A percentile compares a stretch with the other conserved stretches of the same genome.
These are phyloP conservation scores for Drosophila hamatofila DNA, from an alignment of 2,888 invertebrate genomes.

Conservation along the genomic window DNA sequence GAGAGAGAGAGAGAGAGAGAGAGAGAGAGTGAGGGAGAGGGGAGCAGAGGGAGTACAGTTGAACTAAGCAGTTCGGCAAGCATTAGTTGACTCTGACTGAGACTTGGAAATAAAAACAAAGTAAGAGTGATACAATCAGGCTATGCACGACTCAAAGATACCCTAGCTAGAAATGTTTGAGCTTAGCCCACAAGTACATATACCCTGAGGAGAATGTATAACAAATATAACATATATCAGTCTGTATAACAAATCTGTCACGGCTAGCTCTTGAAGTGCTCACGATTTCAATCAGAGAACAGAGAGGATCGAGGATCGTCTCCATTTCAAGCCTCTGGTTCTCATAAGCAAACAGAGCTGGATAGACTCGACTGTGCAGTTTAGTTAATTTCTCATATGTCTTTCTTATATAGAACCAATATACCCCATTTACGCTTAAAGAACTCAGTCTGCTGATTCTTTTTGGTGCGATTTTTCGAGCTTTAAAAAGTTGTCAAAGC, in stretches of 20 bases:
- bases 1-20: neutral
- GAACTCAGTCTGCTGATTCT: neutral
- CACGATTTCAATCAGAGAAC: neutral
- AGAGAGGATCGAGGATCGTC: no score
- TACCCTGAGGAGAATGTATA: neutral
- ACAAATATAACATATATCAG: neutral
- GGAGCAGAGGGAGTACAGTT: slow-evolving; percentile 8
- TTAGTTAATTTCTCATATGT: neutral
- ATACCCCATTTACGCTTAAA: neutral
- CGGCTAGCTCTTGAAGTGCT: no score
- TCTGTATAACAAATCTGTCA: no score
- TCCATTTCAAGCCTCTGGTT: no score
- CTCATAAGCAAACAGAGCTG: neutral
- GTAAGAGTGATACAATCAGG: neutral
- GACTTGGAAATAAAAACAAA: neutral
- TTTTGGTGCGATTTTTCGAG: neutral
- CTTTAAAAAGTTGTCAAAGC: slow-evolving; percentile 6
- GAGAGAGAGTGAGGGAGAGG: neutral
- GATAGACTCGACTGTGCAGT: neutral
- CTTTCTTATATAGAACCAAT: neutral
- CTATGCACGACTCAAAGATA: neutral
- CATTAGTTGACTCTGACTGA: neutral
- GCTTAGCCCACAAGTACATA: neutral
- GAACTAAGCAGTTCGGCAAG: neutral
- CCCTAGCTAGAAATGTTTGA: neutral